phyloP scores from a whole-genome alignment of 2,888 invertebrate species.

The Apotomis betuletana region DNA sequence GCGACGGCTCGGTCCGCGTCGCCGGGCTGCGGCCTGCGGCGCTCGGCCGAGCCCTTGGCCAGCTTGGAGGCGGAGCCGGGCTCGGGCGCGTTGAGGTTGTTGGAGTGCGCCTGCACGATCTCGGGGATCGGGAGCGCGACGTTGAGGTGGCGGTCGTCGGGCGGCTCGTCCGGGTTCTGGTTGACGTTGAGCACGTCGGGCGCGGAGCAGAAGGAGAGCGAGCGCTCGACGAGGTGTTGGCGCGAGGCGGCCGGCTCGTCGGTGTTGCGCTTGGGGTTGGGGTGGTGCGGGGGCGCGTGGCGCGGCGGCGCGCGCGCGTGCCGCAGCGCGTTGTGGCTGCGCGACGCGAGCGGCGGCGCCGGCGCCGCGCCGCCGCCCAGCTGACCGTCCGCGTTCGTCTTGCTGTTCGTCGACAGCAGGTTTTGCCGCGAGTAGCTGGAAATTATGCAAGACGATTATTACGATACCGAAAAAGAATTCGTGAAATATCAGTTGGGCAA shows the following conservation, averaged over 20 bases:
- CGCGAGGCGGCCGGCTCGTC: constrained; percentile 54
- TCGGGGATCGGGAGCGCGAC: constrained; percentile 75
- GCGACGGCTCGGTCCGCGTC: constrained; percentile 73
- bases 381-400: constrained; percentile 87
- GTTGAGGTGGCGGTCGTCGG: constrained; percentile 55
- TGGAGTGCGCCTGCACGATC: constrained; percentile 75
- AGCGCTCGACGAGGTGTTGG: constrained; percentile 69
- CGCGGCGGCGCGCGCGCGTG: constrained; percentile 60
- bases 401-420: constrained; percentile 88
- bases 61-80: constrained; percentile 77
- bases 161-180: constrained; percentile 62
- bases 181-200: constrained; percentile 84
- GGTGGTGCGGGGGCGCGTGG: constrained; percentile 61
- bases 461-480: not conserved
- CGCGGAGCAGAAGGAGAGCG: constrained; percentile 79
- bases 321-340: constrained; percentile 82
- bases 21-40: constrained; percentile 65
- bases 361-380: constrained; percentile 66
- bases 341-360: constrained; percentile 79
- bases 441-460: constrained; percentile 49
- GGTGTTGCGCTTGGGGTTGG: constrained; percentile 73
- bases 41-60: constrained; percentile 73
- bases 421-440: constrained; percentile 95
- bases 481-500: not conserved
- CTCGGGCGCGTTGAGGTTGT: constrained; percentile 69